phyloP scores from a whole-genome alignment of 2,113 vertebrate genomes.

The Istiophorus platypterus region DNA sequence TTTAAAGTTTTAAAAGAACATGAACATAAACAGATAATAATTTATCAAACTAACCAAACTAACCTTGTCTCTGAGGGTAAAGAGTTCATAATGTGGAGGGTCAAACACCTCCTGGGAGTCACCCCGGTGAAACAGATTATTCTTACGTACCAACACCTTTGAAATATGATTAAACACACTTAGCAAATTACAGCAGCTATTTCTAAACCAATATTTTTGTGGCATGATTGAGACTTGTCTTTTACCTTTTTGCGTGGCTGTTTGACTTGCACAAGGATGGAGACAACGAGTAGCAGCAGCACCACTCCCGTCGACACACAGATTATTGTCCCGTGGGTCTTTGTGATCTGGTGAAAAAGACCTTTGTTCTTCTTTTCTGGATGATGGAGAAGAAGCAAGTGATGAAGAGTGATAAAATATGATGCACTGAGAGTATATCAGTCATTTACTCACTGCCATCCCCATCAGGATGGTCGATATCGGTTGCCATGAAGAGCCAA shows the following conservation, averaged over 20 bases:
- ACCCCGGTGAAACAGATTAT: conserved; percentile 88
- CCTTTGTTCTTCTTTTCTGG: conserved; percentile 91
- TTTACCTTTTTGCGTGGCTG: conserved; percentile 94
- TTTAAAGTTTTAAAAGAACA: neutral
- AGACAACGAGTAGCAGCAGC: conserved; percentile 93
- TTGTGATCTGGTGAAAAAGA: conserved; percentile 93
- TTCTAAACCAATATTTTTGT: neutral
- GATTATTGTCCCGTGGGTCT: conserved; percentile 93
- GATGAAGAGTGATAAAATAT: conserved; percentile 7
- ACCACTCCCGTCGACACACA: conserved; percentile 93
- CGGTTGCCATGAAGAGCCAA: conserved; percentile 35
- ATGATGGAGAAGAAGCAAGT: conserved; percentile 29
- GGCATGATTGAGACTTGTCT: neutral
- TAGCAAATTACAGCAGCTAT: neutral
- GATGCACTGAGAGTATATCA: conserved; percentile 5
- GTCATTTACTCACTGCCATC: conserved; percentile 25
- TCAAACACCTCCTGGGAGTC: conserved; percentile 94
- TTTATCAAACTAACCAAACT: conserved; percentile 14
- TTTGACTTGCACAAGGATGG: conserved; percentile 94
- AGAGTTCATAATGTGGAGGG: conserved; percentile 95
- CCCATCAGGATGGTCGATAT: conserved; percentile 9
- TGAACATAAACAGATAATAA: neutral
- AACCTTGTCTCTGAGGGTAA: conserved; percentile 91
- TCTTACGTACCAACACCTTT: conserved; percentile 90
- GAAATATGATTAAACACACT: conserved; percentile 20